A percentile compares a stretch with the other conserved stretches of the same genome.
These are phyloP conservation scores for Orthonevra nobilis DNA, from an alignment of 2,888 invertebrate genomes.

Conservation along the genomic window DNA sequence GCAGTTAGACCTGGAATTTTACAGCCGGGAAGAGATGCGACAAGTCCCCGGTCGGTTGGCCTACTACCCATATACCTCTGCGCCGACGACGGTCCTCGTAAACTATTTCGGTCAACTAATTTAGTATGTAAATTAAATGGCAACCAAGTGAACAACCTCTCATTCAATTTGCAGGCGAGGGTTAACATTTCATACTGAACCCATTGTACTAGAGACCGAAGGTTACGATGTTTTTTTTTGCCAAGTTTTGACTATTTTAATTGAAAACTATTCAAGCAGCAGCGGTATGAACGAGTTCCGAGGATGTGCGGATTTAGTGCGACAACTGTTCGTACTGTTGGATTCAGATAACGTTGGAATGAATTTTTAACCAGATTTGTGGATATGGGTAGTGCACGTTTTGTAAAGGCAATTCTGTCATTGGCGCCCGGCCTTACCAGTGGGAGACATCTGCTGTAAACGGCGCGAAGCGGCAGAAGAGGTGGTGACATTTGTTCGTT, in stretches of 20 bases:
- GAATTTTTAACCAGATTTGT: constrained; percentile 43
- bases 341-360: constrained; percentile 19
- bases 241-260: constrained; percentile 59
- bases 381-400: neutral
- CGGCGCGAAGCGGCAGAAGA: too few relatives aligned
- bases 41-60: constrained; percentile 2
- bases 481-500: constrained; percentile 36
- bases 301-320: neutral
- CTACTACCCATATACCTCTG: neutral
- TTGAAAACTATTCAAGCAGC: constrained; percentile 56
- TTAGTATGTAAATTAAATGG: constrained; percentile 78
- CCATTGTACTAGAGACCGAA: too few relatives aligned
- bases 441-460: too few relatives aligned
- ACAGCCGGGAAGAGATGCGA: constrained; percentile 12
- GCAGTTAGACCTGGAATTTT: neutral
- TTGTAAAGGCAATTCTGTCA: constrained; percentile 12
- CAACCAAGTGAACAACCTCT: constrained; percentile 76
- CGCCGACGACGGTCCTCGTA: neutral
- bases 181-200: constrained; percentile 16
- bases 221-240: constrained; percentile 28
- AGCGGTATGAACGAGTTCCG: neutral
- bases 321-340: too few relatives aligned
- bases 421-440: too few relatives aligned
- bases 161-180: constrained; percentile 52
- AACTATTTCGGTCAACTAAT: constrained; percentile 76